Conservation (phyloP, 2,113 vertebrate genomes). For the Hemibagrus wyckioides region DNA sequence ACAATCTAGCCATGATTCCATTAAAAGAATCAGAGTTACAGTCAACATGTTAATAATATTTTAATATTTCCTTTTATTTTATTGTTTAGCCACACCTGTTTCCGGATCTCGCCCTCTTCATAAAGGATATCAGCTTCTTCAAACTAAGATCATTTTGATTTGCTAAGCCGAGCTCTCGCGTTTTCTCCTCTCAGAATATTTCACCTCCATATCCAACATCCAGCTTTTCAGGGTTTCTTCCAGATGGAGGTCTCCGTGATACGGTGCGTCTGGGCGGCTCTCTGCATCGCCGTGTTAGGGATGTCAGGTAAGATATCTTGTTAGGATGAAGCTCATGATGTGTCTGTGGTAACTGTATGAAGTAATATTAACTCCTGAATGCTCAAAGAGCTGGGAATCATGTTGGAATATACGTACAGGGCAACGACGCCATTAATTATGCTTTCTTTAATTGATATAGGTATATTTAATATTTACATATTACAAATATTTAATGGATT, state of each 20-base stretch:
- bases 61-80: not conserved
- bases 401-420: not conserved
- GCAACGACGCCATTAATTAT: not conserved
- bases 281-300: not conserved
- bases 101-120: not conserved
- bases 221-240: not conserved
- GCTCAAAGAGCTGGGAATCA: no score
- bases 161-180: not conserved
- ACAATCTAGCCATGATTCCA: not conserved
- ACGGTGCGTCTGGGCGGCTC: not conserved
- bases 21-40: not conserved
- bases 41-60: not conserved
- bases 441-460: not conserved
- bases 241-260: not conserved
- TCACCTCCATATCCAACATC: not conserved
- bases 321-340: not conserved
- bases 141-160: not conserved
- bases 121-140: not conserved
- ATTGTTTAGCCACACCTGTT: not conserved
- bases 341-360: not conserved
- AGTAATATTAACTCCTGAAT: not conserved
- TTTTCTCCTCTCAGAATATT: not conserved
- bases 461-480: no score
- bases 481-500: no score
- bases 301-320: not conserved